Conservation (phyloP, 2,888 invertebrate genomes). For the Cabera pusaria region DNA sequence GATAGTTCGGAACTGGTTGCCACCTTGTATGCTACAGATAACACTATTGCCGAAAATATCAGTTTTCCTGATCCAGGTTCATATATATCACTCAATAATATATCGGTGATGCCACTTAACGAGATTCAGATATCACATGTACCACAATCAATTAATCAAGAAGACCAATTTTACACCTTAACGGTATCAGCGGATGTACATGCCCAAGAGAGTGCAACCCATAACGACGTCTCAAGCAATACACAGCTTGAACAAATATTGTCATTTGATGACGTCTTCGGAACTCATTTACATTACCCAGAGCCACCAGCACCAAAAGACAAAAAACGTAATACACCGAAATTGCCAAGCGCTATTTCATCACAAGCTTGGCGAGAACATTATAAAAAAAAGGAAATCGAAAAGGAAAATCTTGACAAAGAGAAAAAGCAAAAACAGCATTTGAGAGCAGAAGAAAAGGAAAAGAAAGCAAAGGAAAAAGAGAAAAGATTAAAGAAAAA, state of each 20-base stretch:
- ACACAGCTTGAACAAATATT: background rate
- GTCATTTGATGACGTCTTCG: slow-evolving; percentile 5
- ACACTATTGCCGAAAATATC: too few relatives aligned
- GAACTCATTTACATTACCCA: slow-evolving; percentile 5
- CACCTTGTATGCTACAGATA: too few relatives aligned
- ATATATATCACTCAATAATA: background rate
- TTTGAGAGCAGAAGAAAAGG: background rate
- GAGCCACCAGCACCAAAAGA: slow-evolving; percentile 4
- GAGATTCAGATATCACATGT: background rate
- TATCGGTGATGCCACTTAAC: slow-evolving; percentile 1
- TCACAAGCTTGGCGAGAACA: slow-evolving; percentile 5
- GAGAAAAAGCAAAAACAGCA: slow-evolving; percentile 2
- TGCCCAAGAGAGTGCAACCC: too few relatives aligned
- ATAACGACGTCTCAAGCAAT: background rate
- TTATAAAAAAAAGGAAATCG: slow-evolving; percentile 1
- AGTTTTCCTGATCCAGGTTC: too few relatives aligned
- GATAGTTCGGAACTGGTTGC: too few relatives aligned
- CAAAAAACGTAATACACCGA: slow-evolving; percentile 1
- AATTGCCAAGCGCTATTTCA: slow-evolving; percentile 5
- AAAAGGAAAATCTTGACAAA: too few relatives aligned
- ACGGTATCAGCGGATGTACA: too few relatives aligned
- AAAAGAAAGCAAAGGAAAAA: slow-evolving; percentile 2
- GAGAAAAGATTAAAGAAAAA: too few relatives aligned
- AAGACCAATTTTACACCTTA: background rate
- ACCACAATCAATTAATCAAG: background rate